Evolutionary conservation across 1,140 invertebrate species (phyloP).

Genomic region (Melitaea cinxia): DNA sequence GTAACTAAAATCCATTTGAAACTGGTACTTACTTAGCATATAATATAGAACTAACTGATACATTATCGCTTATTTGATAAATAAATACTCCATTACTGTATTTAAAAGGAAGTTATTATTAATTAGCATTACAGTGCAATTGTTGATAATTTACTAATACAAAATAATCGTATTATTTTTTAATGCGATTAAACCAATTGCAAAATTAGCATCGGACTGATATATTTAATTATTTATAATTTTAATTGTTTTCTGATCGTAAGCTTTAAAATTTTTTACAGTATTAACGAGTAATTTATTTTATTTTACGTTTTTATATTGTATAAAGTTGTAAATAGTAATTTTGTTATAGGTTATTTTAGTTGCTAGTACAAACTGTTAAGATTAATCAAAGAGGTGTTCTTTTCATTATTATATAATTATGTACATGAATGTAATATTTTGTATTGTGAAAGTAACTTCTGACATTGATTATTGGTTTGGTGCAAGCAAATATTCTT

Average conservation of each 20-base stretch:
- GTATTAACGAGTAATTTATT: slow-evolving; percentile 77
- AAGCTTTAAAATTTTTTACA: slow-evolving; percentile 79
- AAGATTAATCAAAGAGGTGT: slow-evolving; percentile 24
- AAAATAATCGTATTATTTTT: neutral
- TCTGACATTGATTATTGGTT: neutral
- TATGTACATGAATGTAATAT: slow-evolving; percentile 5
- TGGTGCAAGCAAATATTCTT: slow-evolving; percentile 18
- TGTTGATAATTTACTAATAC: slow-evolving; percentile 3
- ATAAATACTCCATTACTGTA: slow-evolving; percentile 3
- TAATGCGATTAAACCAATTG: slow-evolving; percentile 7
- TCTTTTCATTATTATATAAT: slow-evolving; percentile 12
- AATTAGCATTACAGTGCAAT: slow-evolving; percentile 3
- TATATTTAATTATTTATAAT: slow-evolving; percentile 46
- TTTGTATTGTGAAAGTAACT: slow-evolving; percentile 15
- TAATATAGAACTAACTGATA: slow-evolving; percentile 3
- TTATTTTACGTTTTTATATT: slow-evolving; percentile 54
- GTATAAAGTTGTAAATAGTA: slow-evolving; percentile 73
- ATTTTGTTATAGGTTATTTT: slow-evolving; percentile 58
- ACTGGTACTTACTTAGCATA: neutral
- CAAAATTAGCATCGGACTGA: slow-evolving; percentile 45
- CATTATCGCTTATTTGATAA: neutral
- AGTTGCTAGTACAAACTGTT: slow-evolving; percentile 32
- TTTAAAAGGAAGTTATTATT: neutral
- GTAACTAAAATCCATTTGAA: neutral
- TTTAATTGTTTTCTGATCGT: slow-evolving; percentile 55